phyloP scores from a whole-genome alignment of 2,888 invertebrate genomes.

The Drosophila rellima region DNA sequence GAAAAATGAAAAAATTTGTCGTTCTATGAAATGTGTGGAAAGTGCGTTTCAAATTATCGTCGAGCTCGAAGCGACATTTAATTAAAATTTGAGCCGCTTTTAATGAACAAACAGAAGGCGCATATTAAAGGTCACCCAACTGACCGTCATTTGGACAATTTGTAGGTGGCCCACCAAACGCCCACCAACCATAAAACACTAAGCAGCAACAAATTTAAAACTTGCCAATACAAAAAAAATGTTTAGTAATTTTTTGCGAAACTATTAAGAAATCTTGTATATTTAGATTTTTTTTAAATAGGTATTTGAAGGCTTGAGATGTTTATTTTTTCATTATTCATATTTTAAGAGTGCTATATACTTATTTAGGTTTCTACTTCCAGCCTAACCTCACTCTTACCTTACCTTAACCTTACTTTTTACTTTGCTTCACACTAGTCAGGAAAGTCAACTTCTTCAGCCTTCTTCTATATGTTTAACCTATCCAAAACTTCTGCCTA shows the following conservation, averaged over 20 bases:
- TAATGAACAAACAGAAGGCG: conserved; percentile 37
- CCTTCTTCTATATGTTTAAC: background rate
- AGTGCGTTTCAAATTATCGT: conserved; percentile 37
- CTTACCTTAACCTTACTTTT: background rate
- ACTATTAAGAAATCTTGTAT: too few relatives aligned
- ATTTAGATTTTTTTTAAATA: too few relatives aligned
- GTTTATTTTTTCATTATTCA: too few relatives aligned
- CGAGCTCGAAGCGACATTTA: conserved; percentile 33
- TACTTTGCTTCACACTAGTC: background rate
- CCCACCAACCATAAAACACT: conserved; percentile 19
- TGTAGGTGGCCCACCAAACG: conserved; percentile 29
- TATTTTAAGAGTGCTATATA: too few relatives aligned
- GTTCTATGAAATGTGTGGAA: conserved; percentile 42
- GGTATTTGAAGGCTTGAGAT: too few relatives aligned
- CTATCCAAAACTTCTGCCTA: background rate
- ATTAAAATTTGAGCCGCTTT: conserved; percentile 47
- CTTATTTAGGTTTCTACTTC: too few relatives aligned
- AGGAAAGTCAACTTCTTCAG: background rate
- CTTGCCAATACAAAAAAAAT: background rate
- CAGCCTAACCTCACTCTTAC: background rate
- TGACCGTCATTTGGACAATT: conserved; percentile 44
- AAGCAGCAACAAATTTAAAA: conserved; percentile 3
- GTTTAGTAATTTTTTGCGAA: too few relatives aligned
- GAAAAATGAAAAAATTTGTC: conserved; percentile 25
- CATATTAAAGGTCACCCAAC: conserved; percentile 46